A percentile compares a stretch with the other conserved stretches of the same genome.
Evolutionary conservation across 2,888 invertebrate genomes (phyloP).

Genomic region (Lysandra bellargus): DNA sequence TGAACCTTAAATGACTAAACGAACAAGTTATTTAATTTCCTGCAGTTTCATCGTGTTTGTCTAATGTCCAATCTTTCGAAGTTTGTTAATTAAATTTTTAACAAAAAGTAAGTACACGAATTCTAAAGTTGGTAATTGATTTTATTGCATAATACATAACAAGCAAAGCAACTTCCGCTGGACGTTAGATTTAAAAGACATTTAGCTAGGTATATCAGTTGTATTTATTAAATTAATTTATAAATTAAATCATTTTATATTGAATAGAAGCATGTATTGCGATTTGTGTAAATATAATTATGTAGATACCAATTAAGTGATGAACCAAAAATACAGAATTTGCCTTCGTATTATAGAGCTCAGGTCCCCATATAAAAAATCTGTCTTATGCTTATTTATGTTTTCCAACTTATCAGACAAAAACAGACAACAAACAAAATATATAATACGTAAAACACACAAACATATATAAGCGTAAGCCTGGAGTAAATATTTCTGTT

Average conservation of each 20-base stretch:
- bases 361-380: not conserved
- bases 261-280: slow-evolving; percentile 10
- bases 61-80: slow-evolving; percentile 4
- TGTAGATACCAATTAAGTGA: slow-evolving; percentile 25
- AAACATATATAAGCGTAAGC: not conserved
- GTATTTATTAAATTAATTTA: slow-evolving; percentile 29
- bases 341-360: not conserved
- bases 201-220: not conserved
- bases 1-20: not conserved
- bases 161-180: not conserved
- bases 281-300: slow-evolving; percentile 16
- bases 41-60: not conserved
- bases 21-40: not conserved
- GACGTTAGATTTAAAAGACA: slow-evolving; percentile 15
- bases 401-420: not conserved
- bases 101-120: not conserved
- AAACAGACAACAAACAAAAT: too few relatives aligned
- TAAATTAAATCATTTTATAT: slow-evolving; percentile 27
- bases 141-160: not conserved
- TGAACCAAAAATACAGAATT: slow-evolving; percentile 27
- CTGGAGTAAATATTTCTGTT: not conserved
- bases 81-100: not conserved
- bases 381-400: not conserved
- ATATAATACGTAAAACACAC: not conserved
- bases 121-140: not conserved